Evolutionary conservation across 2,113 vertebrate species (phyloP), one percentile per base, ranked within the genome.

Genomic region (Myotis davidii): DNA sequence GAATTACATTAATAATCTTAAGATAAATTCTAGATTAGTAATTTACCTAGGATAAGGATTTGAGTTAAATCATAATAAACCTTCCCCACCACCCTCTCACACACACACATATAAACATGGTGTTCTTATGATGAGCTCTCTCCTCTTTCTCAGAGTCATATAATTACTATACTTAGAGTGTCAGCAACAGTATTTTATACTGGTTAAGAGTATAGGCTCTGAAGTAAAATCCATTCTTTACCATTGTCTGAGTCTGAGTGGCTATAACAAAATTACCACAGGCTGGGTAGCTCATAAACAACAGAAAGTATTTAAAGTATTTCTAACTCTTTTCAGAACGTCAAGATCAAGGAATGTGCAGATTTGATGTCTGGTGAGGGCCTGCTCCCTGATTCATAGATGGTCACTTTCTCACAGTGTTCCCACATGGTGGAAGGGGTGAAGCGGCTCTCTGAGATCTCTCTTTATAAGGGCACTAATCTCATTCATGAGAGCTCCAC

Each of bases 21-120:
- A 67, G 56, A 87, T 74, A 91, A 90, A 94, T 65, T 95, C 70
- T 64, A 94, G 69, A 96, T 89, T 96, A 93, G 72, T 72, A 81
- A 96, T 84, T 94, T 81, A 81, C 20, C 39, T 48, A 6, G 20
- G 81, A 34, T 93, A 89, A 64, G 12, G 88, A 52, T 81, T 61
- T n/a, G 25, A 76, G 42, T 70, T 91, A 85, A 65, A 88, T 94
- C 76, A 94, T 18, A 89, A 48, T 50, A 84, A 77, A 65, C 27
- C 88, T 12, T 78, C 56, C 32, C 27, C 54, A 25, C 12, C 12
- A 54, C 67, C 14, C 16, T 74, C 48, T 39, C 16, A 61, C 25
- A 61, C 16, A 37, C 34, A 85, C 32, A 92, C 8, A 83, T 16
- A 11, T 32, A 79, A 76, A 25, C 34, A 72, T 2, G 23, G 18